Evolutionary conservation across 2,888 invertebrate species (phyloP).

Genomic region (Tridacna crocea): DNA sequence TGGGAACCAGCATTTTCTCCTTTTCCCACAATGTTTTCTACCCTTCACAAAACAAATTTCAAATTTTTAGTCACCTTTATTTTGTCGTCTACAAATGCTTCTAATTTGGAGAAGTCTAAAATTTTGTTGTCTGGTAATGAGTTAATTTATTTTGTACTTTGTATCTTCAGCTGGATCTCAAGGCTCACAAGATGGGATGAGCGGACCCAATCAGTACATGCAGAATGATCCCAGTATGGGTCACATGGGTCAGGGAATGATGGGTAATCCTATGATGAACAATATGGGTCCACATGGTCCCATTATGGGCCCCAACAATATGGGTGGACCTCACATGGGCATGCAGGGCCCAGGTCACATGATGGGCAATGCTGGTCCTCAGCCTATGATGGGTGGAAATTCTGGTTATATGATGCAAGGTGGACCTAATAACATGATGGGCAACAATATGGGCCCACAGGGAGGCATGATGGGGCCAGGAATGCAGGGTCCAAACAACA

Average conservation of each 20-base stretch:
- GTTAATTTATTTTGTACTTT: not conserved
- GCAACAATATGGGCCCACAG: conserved; percentile 58
- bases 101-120: not conserved
- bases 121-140: not conserved
- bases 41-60: too few species aligned
- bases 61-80: too few species aligned
- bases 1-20: too few species aligned
- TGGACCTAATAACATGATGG: conserved; percentile 59
- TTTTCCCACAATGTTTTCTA: too few species aligned
- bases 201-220: conserved; percentile 73
- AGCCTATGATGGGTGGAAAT: conserved; percentile 47
- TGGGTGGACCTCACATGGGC: conserved; percentile 67
- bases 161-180: conserved; percentile 74
- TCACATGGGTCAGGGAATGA: conserved; percentile 74
- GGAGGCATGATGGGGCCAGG: conserved; percentile 63
- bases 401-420: conserved; percentile 61
- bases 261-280: conserved; percentile 76
- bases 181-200: conserved; percentile 79
- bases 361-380: conserved; percentile 55
- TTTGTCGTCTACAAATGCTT: not conserved
- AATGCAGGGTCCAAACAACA: conserved; percentile 62
- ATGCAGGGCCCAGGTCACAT: conserved; percentile 61
- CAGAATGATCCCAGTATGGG: conserved; percentile 74
- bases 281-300: conserved; percentile 61
- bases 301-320: conserved; percentile 81